A percentile compares a stretch with the other conserved stretches of the same genome.
These are phyloP conservation scores for Pygocentrus nattereri DNA, from an alignment of 2,797 vertebrate species.

Conservation along the genomic window DNA sequence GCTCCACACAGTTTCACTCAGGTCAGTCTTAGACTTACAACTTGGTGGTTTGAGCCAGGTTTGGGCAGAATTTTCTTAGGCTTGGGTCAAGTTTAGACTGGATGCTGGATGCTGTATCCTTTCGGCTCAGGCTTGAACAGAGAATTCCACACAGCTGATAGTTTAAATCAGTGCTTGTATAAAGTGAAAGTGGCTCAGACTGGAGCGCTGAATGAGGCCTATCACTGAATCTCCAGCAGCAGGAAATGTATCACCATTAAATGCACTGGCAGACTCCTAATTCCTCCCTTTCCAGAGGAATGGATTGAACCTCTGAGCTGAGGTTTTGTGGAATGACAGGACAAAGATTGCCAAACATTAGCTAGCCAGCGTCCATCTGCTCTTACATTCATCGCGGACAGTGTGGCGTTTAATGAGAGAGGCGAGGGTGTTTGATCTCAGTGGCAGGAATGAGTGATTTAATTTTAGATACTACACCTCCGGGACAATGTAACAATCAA, in stretches of 20 bases:
- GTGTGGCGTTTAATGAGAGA: constrained; percentile 48
- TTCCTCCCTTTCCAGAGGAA: constrained; percentile 44
- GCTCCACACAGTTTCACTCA: too few relatives aligned
- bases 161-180: too few relatives aligned
- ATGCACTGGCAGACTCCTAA: constrained; percentile 52
- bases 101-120: too few relatives aligned
- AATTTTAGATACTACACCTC: constrained; percentile 60
- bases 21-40: too few relatives aligned
- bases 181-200: not conserved
- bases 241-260: constrained; percentile 42
- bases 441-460: constrained; percentile 57
- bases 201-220: not conserved
- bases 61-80: too few relatives aligned
- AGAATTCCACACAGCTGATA: too few relatives aligned
- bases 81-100: too few relatives aligned
- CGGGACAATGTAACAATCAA: constrained; percentile 42
- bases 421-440: constrained; percentile 49
- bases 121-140: too few relatives aligned
- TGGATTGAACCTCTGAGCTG: constrained; percentile 35
- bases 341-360: constrained; percentile 56
- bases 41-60: too few relatives aligned
- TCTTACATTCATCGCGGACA: constrained; percentile 40
- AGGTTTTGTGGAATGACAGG: constrained; percentile 46
- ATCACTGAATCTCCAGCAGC: not conserved
- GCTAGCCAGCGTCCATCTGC: constrained; percentile 34